Conservation (phyloP, 2,888 invertebrate genomes). For the Lordiphosa fenestrarum region DNA sequence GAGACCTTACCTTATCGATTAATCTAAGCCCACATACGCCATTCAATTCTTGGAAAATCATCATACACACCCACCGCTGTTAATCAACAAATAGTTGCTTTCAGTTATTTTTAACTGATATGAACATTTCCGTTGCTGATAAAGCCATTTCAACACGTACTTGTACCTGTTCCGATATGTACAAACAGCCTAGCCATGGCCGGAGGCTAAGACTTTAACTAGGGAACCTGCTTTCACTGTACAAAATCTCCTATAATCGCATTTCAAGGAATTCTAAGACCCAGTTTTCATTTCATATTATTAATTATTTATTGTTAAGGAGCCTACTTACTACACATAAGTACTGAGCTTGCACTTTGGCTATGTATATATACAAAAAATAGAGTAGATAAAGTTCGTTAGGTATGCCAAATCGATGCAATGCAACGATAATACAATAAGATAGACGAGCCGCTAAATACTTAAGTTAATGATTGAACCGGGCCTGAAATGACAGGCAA, state of each 20-base stretch:
- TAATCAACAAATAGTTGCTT: conserved; percentile 44
- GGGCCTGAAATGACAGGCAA: conserved; percentile 1
- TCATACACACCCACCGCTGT: conserved; percentile 23
- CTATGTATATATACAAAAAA: conserved; percentile 35
- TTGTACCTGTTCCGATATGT: background rate
- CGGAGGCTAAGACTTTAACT: too few relatives aligned
- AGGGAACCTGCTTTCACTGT: too few relatives aligned
- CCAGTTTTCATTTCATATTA: conserved; percentile 12
- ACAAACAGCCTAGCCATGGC: too few relatives aligned
- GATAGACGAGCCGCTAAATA: conserved; percentile 31
- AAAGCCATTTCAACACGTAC: conserved; percentile 11
- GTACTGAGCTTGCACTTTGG: conserved; percentile 34
- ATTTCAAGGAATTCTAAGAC: conserved; percentile 11
- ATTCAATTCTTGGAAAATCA: background rate
- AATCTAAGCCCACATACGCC: too few relatives aligned
- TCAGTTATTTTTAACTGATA: conserved; percentile 41
- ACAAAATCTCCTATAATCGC: conserved; percentile 3
- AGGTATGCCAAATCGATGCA: background rate
- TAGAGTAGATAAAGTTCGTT: conserved; percentile 20
- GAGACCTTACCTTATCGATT: too few relatives aligned
- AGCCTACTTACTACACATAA: conserved; percentile 36
- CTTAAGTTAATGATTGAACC: conserved; percentile 14
- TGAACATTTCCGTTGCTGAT: conserved; percentile 54
- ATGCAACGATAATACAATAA: conserved; percentile 35
- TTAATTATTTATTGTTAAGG: conserved; percentile 26